Conservation (phyloP, 1,140 invertebrate species). For the Saxidomus purpurata region DNA sequence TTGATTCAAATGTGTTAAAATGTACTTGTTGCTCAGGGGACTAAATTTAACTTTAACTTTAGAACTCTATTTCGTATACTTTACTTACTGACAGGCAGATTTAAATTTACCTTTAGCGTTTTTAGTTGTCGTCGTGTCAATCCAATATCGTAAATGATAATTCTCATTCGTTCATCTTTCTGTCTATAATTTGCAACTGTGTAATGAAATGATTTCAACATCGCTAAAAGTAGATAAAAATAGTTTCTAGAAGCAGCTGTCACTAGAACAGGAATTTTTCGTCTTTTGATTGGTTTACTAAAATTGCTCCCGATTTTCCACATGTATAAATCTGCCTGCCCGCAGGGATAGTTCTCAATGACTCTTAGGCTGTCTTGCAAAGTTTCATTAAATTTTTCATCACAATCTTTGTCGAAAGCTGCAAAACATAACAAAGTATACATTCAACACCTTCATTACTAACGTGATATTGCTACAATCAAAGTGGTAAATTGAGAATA, state of each 20-base stretch:
- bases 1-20: no score
- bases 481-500: no score
- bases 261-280: neutral
- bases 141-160: slow-evolving; percentile 25
- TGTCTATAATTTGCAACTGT: neutral
- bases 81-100: no score
- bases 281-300: neutral
- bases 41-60: no score
- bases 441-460: no score
- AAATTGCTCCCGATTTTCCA: slow-evolving; percentile 24
- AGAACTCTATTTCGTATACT: neutral
- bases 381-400: neutral
- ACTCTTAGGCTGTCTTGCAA: slow-evolving; percentile 7
- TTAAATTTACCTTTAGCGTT: neutral
- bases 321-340: neutral
- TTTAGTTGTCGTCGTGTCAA: neutral
- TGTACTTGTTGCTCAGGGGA: no score
- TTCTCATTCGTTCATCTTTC: neutral
- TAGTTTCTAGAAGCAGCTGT: neutral
- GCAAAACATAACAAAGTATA: neutral
- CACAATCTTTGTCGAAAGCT: neutral
- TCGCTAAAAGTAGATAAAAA: neutral
- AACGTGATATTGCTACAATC: no score
- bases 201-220: neutral
- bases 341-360: slow-evolving; percentile 4